Evolutionary conservation across 2,113 vertebrate genomes (phyloP), one percentile per base, ranked within the genome.

Genomic region (Halcyon malimbica): DNA sequence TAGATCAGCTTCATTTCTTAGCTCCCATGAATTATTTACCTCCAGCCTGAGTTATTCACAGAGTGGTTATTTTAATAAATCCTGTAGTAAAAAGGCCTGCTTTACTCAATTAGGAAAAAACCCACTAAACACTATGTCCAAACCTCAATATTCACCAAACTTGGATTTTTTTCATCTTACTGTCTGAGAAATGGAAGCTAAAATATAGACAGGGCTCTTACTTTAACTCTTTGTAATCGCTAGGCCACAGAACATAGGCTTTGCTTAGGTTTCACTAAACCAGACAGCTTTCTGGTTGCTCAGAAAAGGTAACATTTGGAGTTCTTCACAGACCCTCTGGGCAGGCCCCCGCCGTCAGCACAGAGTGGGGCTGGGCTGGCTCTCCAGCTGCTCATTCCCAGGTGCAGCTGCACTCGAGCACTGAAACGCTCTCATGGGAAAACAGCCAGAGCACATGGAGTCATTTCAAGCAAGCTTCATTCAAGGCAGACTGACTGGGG

Each of bases 1-100:
- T 33, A 81, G 59, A 89, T 57, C 65, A 83, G 79, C 74, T 82
- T 89, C 57, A 62, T 92, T 93, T 91, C 65, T 94, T 35, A 51
- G 62, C 51, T 82, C 17, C 60, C 35, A 33, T 11, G 37, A 89
- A 87, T 89, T 87, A 84, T 75, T 84, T 44, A 62, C 18, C 13
- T 76, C 50, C 25, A 84, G 62, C 28, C 48, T 53, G 35, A 87
- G 83, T 48, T 83, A 76, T 37, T 93, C 75, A 69, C n/a, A 75
- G 53, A 33, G 50, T 19, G 11, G 28, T n/a, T 73, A 67, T 39
- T 89, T 83, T 93, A 94, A 85, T 48, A 73, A 85, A 73, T 74
- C n/a, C 35, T 26, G 33, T 5, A 82, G 42, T 29, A 57, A 78
- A 92, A 81, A 8, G 10, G 44, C 8, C 18, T 77, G 13, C 16